Percentiles rank a stretch among this genome's conserved stretches.
Conservation (phyloP, 2,888 invertebrate genomes). For the Thecophora atra region DNA sequence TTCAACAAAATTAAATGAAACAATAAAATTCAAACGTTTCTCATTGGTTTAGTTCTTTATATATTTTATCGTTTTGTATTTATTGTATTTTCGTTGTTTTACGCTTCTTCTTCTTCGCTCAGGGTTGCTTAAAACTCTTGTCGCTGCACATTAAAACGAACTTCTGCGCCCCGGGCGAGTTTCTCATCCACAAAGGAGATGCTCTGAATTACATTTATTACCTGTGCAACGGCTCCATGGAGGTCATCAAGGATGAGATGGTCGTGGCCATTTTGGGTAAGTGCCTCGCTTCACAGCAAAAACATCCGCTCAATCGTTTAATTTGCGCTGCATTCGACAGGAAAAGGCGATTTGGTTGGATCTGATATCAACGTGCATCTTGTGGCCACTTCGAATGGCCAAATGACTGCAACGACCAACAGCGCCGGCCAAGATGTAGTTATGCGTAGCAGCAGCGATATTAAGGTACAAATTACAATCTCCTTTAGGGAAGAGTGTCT, state of each 20-base stretch:
- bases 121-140: constrained; percentile 89
- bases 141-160: constrained; percentile 92
- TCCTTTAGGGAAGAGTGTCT: no score
- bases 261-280: constrained; percentile 96
- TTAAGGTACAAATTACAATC: constrained; percentile 76
- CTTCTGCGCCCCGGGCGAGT: constrained; percentile 97
- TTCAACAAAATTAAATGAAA: no score
- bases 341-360: constrained; percentile 95
- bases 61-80: no score
- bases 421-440: constrained; percentile 78
- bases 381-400: constrained; percentile 73
- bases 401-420: constrained; percentile 70
- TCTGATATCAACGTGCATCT: constrained; percentile 88
- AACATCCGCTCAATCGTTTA: no score
- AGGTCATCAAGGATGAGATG: constrained; percentile 95
- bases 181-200: constrained; percentile 92
- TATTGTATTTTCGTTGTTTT: no score
- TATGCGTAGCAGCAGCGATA: constrained; percentile 89
- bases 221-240: constrained; percentile 97
- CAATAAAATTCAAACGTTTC: no score
- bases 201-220: constrained; percentile 94
- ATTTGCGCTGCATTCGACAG: constrained; percentile 66
- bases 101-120: constrained; percentile 33
- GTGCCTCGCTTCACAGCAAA: constrained; percentile 52
- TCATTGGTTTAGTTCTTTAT: no score